Conservation (phyloP, 2,888 invertebrate genomes). For the Alloplasta piceator region DNA sequence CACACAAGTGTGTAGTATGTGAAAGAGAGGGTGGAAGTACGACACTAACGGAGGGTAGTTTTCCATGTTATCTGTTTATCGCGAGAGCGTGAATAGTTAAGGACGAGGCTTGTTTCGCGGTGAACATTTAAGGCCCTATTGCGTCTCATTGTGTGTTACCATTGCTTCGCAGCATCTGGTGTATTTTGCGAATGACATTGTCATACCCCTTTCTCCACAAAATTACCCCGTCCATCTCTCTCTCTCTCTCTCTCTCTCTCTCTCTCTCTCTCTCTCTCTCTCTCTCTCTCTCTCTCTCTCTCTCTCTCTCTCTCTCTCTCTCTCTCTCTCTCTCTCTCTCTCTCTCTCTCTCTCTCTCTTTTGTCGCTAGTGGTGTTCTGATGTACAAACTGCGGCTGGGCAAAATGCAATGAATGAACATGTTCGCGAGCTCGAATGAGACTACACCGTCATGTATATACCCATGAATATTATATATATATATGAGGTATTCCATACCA, state of each 20-base stretch:
- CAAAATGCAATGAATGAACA: slow-evolving; percentile 47
- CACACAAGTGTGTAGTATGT: neutral
- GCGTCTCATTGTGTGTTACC: slow-evolving; percentile 38
- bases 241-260: neutral
- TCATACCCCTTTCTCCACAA: neutral
- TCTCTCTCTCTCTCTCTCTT: neutral
- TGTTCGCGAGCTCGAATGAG: slow-evolving; percentile 34
- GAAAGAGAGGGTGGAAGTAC: neutral
- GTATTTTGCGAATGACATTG: slow-evolving; percentile 50
- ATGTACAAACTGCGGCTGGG: slow-evolving; percentile 1
- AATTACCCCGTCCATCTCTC: neutral
- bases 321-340: neutral
- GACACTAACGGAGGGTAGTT: neutral
- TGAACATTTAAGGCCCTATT: slow-evolving; percentile 50
- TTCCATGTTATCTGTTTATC: slow-evolving; percentile 52
- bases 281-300: neutral
- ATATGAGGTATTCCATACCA: no score
- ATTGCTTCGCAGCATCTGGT: slow-evolving; percentile 44
- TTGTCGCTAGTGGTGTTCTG: slow-evolving; percentile 8
- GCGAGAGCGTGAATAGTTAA: slow-evolving; percentile 58
- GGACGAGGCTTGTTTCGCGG: slow-evolving; percentile 54
- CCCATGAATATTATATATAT: neutral
- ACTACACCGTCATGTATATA: neutral
- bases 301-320: neutral
- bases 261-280: neutral